Conservation (phyloP, 2,113 vertebrate species). For the Alexandromys fortis region DNA sequence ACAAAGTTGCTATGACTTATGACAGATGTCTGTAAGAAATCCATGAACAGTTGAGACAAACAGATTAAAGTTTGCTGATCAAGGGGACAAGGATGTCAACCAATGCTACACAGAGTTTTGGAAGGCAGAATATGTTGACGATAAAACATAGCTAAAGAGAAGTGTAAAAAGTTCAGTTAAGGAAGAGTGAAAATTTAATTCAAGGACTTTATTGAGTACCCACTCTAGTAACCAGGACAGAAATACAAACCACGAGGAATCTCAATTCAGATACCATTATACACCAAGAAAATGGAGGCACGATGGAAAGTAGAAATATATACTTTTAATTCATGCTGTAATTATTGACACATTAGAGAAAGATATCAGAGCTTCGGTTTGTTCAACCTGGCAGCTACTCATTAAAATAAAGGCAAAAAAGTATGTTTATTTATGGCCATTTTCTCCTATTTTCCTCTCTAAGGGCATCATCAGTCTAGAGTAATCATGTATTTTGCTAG, state of each 20-base stretch:
- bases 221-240: background rate
- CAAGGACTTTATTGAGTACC: background rate
- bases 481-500: background rate
- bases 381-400: background rate
- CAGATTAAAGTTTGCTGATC: constrained; percentile 52
- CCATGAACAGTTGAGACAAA: constrained; percentile 64
- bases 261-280: background rate
- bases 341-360: constrained; percentile 8
- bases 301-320: background rate
- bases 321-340: constrained; percentile 52
- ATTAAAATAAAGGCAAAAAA: constrained; percentile 24
- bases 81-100: constrained; percentile 68
- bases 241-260: background rate
- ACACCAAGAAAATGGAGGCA: background rate
- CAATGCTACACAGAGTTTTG: constrained; percentile 63
- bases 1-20: constrained; percentile 45
- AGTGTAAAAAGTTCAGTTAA: constrained; percentile 26
- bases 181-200: constrained; percentile 10
- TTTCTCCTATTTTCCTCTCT: background rate
- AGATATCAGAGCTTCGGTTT: background rate
- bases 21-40: constrained; percentile 51
- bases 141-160: constrained; percentile 26
- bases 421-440: background rate
- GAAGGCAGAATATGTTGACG: constrained; percentile 43
- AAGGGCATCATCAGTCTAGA: background rate